Evolutionary conservation across 1,140 invertebrate genomes (phyloP).

Genomic region (Drosophila micromelanica): DNA sequence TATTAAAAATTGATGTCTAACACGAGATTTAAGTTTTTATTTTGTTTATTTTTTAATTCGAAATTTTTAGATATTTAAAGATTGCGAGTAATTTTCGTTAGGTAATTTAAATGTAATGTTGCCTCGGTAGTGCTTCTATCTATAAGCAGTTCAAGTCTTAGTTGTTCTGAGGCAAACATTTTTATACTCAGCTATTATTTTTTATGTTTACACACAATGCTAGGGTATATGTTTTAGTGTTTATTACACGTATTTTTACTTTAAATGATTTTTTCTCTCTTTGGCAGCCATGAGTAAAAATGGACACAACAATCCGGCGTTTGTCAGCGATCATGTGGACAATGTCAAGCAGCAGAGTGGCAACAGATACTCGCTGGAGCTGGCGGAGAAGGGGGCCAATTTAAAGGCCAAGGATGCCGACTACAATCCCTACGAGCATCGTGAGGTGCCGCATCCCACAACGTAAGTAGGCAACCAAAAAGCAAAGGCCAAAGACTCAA

Average conservation of each 20-base stretch:
- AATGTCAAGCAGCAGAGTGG: conserved; percentile 51
- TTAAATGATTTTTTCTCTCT: background rate
- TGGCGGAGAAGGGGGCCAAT: conserved; percentile 84
- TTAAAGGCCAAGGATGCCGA: conserved; percentile 78
- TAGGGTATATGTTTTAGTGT: no score
- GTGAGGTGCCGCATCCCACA: conserved; percentile 89
- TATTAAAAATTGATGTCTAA: no score
- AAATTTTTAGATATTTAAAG: no score
- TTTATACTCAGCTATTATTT: no score
- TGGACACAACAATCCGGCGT: conserved; percentile 79
- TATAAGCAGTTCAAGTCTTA: no score
- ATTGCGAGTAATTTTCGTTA: no score
- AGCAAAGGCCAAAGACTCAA: background rate
- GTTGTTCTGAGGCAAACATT: no score
- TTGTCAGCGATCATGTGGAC: conserved; percentile 71
- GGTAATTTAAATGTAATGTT: no score
- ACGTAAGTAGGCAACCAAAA: conserved; percentile 86
- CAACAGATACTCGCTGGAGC: conserved; percentile 84
- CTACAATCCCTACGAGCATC: conserved; percentile 88
- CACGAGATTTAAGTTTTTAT: no score
- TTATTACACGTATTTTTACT: background rate
- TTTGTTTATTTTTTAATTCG: no score
- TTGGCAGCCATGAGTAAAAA: conserved; percentile 76
- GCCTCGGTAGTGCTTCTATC: no score
- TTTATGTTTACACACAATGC: no score